phyloP scores from a whole-genome alignment of 2,113 vertebrate genomes.

The Psittacus erithacus region DNA sequence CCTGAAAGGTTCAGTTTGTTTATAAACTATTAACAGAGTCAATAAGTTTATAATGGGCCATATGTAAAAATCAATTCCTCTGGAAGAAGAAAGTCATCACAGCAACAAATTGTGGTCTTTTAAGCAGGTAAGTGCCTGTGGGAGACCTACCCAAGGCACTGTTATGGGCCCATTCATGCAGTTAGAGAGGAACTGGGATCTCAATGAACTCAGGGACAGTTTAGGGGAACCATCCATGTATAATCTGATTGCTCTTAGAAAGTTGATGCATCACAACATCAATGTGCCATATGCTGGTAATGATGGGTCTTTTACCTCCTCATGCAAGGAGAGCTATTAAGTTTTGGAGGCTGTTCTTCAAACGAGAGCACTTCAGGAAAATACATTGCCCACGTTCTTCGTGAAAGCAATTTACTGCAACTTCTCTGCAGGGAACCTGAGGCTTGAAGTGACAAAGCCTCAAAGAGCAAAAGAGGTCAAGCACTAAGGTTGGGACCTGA shows the following conservation, averaged over 20 bases:
- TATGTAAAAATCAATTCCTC: constrained; percentile 71
- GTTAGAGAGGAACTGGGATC: neutral
- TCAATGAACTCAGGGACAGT: neutral
- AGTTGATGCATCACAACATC: neutral
- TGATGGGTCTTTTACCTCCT: neutral
- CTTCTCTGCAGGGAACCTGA: neutral
- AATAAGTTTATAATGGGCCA: constrained; percentile 72
- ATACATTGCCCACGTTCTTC: neutral
- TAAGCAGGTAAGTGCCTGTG: neutral
- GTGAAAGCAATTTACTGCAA: neutral
- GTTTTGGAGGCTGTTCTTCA: neutral
- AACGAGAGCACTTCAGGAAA: neutral
- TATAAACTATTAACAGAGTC: constrained; percentile 65
- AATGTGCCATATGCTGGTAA: neutral
- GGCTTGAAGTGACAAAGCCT: neutral
- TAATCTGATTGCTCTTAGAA: neutral
- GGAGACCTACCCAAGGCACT: neutral
- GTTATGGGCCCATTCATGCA: neutral
- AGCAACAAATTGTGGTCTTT: neutral
- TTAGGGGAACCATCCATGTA: neutral
- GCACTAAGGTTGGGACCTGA: neutral
- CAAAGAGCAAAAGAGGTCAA: neutral
- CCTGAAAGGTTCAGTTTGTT: constrained; percentile 60
- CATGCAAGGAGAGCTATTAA: neutral
- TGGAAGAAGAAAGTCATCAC: constrained; percentile 38